A percentile compares a stretch with the other conserved stretches of the same genome.
phyloP scores from a whole-genome alignment of 2,888 invertebrate species.

The Sepiola atlantica region DNA sequence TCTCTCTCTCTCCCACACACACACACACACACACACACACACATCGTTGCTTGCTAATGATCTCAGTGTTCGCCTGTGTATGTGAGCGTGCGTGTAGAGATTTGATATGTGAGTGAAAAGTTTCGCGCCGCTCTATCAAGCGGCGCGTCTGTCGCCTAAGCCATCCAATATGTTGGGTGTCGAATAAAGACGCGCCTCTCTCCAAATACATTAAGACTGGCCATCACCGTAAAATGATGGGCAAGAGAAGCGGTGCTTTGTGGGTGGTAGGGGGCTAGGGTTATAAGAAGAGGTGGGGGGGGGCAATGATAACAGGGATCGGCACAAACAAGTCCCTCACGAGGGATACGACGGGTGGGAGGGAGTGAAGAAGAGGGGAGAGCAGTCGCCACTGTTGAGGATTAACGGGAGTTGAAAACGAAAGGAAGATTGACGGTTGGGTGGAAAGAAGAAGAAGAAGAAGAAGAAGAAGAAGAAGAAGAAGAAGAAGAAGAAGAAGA shows the following conservation, averaged over 20 bases:
- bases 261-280: neutral
- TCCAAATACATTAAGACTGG: conserved; percentile 8
- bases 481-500: too few relatives aligned
- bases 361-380: neutral
- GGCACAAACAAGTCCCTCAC: neutral
- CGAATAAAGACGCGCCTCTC: conserved; percentile 32
- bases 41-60: neutral
- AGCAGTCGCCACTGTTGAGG: neutral
- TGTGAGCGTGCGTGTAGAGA: neutral
- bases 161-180: neutral
- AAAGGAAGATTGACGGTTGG: neutral
- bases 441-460: neutral
- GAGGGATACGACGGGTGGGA: neutral
- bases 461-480: too few relatives aligned
- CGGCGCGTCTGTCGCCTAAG: conserved; percentile 4
- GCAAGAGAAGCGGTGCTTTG: neutral
- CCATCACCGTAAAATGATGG: conserved; percentile 14
- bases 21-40: too few relatives aligned
- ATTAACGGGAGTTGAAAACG: neutral
- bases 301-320: neutral
- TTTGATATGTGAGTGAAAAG: neutral
- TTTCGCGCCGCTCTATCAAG: neutral
- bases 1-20: neutral
- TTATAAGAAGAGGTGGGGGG: neutral
- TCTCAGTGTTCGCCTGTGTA: neutral